A percentile compares a stretch with the other conserved stretches of the same genome.
phyloP scores from a whole-genome alignment of 2,113 vertebrate genomes.

The Balaenoptera acutorostrata region DNA sequence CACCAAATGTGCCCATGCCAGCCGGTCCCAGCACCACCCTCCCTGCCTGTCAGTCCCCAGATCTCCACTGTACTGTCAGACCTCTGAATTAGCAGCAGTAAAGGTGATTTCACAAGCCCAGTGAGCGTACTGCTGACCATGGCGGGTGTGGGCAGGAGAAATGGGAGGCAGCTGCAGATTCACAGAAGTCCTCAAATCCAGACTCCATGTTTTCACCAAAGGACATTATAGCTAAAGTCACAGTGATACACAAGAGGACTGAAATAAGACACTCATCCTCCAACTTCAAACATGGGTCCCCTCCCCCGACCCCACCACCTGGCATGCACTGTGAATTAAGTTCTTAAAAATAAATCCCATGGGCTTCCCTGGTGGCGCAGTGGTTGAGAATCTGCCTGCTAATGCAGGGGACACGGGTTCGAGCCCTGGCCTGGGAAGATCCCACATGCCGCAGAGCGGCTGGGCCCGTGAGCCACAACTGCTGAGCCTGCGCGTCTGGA shows the following conservation, averaged over 20 bases:
- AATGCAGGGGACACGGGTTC: no score
- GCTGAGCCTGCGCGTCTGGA: no score
- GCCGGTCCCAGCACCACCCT: background rate
- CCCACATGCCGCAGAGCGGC: no score
- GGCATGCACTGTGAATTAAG: background rate
- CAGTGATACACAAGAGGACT: background rate
- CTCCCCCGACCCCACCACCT: background rate
- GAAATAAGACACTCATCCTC: background rate
- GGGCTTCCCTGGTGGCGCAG: no score
- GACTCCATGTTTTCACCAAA: background rate
- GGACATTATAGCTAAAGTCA: background rate
- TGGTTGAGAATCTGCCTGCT: no score
- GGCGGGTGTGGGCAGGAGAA: background rate
- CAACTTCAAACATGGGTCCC: background rate
- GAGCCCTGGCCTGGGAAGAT: no score
- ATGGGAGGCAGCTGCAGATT: background rate
- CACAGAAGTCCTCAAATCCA: background rate
- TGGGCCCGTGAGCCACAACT: no score
- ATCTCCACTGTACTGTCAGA: background rate
- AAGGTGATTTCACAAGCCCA: background rate
- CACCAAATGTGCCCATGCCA: slow-evolving; percentile 31
- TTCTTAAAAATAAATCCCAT: slow-evolving; percentile 21
- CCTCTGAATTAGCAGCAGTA: background rate
- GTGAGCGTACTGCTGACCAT: accelerated
- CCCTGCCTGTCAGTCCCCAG: slow-evolving; percentile 9